phyloP scores from a whole-genome alignment of 2,797 vertebrate species.

The Thunnus albacares region DNA sequence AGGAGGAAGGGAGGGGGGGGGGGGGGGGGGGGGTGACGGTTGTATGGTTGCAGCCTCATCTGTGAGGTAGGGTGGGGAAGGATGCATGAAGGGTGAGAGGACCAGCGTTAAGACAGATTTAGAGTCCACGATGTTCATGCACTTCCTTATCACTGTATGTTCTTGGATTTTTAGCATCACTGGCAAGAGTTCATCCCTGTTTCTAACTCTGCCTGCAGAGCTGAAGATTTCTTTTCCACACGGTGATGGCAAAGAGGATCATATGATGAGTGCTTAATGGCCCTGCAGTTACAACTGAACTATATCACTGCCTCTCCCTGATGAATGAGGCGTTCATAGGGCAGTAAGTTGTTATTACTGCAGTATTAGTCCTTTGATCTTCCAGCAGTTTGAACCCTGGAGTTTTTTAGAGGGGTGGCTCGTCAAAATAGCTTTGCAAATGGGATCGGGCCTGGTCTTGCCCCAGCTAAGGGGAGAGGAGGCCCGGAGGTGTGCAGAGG shows the following conservation, averaged over 20 bases:
- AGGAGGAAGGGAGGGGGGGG: neutral
- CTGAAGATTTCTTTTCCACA: constrained; percentile 70
- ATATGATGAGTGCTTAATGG: constrained; percentile 76
- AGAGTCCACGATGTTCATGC: neutral
- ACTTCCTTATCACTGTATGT: constrained; percentile 13
- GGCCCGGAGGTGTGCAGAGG: constrained; percentile 73
- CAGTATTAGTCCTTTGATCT: constrained; percentile 82
- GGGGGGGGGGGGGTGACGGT: constrained; percentile 13
- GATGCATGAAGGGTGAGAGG: neutral
- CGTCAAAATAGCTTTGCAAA: constrained; percentile 81
- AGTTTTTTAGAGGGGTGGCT: constrained; percentile 77
- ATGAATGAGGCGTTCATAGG: constrained; percentile 77
- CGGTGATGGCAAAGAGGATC: constrained; percentile 56
- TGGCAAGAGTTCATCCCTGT: constrained; percentile 24
- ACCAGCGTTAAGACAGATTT: neutral
- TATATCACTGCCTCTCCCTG: constrained; percentile 70
- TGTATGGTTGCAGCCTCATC: constrained; percentile 3
- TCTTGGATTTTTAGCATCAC: constrained; percentile 15
- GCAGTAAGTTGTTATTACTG: constrained; percentile 79
- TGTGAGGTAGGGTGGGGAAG: neutral
- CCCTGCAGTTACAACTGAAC: constrained; percentile 76
- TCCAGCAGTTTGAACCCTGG: constrained; percentile 79
- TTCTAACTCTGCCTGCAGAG: constrained; percentile 38
- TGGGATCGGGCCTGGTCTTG: constrained; percentile 84
- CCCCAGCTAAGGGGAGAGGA: constrained; percentile 62